Conservation (phyloP, 1,140 invertebrate genomes). For the Linepithema humile region DNA sequence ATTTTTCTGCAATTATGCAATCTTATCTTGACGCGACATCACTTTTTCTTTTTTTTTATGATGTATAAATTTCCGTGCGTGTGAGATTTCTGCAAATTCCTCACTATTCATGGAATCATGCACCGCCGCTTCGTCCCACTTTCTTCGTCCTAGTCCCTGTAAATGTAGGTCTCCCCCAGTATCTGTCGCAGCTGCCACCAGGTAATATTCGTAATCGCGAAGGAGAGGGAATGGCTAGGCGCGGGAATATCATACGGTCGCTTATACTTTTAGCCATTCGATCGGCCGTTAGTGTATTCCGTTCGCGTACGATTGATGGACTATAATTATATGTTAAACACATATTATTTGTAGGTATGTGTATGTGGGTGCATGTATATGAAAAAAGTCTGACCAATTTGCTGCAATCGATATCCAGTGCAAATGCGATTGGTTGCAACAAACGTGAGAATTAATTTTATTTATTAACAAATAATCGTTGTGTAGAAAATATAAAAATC, state of each 20-base stretch:
- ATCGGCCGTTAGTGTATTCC: conserved; percentile 5
- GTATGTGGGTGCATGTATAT: too few relatives aligned
- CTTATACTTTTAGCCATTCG: conserved; percentile 22
- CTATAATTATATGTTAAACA: background rate
- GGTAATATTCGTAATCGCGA: background rate
- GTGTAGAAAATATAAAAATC: background rate
- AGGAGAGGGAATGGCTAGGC: background rate
- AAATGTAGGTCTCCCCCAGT: conserved; percentile 71
- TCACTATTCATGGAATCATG: conserved; percentile 9
- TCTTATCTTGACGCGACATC: background rate
- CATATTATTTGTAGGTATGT: too few relatives aligned
- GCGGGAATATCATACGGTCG: background rate
- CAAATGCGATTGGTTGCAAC: background rate
- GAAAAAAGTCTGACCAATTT: background rate
- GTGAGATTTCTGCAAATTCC: too few relatives aligned
- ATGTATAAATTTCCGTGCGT: too few relatives aligned
- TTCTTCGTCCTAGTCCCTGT: conserved; percentile 76
- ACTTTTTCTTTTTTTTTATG: background rate
- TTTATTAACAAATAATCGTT: conserved; percentile 16
- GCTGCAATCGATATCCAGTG: background rate
- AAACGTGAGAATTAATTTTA: background rate
- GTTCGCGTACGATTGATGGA: background rate
- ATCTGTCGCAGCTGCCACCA: conserved; percentile 19
- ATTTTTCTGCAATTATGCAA: background rate
- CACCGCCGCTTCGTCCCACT: conserved; percentile 63